Base-by-base conservation (phyloP, 2,797 vertebrate genomes). In the Propithecus perrieri region DNA sequence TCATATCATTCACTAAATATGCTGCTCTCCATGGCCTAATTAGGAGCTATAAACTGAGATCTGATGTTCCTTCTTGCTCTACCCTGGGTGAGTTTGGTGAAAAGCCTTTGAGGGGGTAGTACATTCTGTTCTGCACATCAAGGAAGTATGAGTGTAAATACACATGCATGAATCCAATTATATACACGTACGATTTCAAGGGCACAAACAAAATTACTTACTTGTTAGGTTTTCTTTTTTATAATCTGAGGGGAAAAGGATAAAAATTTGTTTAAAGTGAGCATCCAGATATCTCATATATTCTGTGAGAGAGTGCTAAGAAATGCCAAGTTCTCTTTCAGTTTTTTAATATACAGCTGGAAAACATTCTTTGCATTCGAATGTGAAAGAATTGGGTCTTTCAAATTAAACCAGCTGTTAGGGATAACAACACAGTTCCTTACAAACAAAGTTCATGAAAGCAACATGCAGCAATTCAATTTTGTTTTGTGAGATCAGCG, bases 151-250 rank as follows among this genome's bases (percentile, higher is more conserved):
- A 88, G n/a, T 95, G 89, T 92, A 81, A 96, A 95, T 85, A 92
- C 0, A 8, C 97, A 98, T 97, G 97, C 97, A 96, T 5, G 63
- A 95, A 85, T 84, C 75, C 85, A 96, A 17, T 96, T 89, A 95
- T 85, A 97, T 83, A 96, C 96, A 97, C 48, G 72, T 57, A 89
- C 86, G 65, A 11, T 80, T 96, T 76, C 87, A 94, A 96, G 93
- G 96, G 92, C 89, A 98, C 89, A 92, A 75, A 97, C 53, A 72
- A 84, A 96, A 89, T 81, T 97, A 99, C 99, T 99, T 99, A 99
- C 99, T 99, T 98, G 99, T 99, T 95, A 99, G 97, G 98, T 99
- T 98, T 97, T 99, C 99, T 98, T 98, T 99, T 97, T 99, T 99
- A 94, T 99, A 99, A 97, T 99, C 99, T 99, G 99, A 98, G 98